Evolutionary conservation across 2,113 vertebrate genomes (phyloP).

Genomic region (Coregonus clupeaformis): DNA sequence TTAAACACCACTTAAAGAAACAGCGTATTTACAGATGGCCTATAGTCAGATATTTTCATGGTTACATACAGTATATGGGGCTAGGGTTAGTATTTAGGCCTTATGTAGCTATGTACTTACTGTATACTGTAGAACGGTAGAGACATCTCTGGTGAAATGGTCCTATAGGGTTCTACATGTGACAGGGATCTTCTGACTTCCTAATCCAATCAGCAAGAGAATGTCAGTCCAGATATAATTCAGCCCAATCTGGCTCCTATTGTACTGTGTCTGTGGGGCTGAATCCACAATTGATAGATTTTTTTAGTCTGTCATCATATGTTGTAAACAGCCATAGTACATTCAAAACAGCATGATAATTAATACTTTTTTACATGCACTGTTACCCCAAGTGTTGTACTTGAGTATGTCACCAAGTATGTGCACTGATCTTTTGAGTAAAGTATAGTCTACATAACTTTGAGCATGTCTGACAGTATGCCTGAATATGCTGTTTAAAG

Average conservation of each 20-base stretch:
- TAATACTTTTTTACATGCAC: too few species aligned
- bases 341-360: neutral
- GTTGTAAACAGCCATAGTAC: neutral
- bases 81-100: too few species aligned
- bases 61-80: too few species aligned
- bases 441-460: too few species aligned
- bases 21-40: too few species aligned
- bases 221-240: constrained; percentile 3
- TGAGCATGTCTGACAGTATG: too few species aligned
- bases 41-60: too few species aligned
- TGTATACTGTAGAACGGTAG: neutral
- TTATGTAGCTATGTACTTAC: neutral
- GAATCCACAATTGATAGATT: constrained; percentile 26
- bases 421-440: too few species aligned
- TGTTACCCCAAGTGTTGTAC: too few species aligned
- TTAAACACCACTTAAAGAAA: too few species aligned
- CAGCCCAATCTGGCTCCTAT: neutral
- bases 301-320: constrained; percentile 14
- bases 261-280: neutral
- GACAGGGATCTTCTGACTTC: neutral
- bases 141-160: neutral
- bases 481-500: too few species aligned
- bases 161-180: neutral
- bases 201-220: constrained; percentile 11
- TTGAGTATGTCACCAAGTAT: too few species aligned